Conservation (phyloP, 2,113 vertebrate species). For the Cryptoleucopteryx plumbea region DNA sequence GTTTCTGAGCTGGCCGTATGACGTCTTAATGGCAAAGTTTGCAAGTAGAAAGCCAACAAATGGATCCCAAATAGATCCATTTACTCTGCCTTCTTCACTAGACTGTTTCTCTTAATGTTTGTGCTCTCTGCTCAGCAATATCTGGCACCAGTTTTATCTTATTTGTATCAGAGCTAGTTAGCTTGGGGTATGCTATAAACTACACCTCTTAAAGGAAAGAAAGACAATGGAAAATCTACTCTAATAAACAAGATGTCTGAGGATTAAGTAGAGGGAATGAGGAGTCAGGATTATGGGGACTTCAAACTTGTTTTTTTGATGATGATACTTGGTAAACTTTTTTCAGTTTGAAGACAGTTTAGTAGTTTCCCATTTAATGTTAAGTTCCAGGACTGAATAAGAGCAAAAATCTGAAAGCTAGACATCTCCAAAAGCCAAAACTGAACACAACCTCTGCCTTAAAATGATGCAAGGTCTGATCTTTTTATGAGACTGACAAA, state of each 20-base stretch:
- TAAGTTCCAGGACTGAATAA: not conserved
- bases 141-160: not conserved
- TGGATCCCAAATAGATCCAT: not conserved
- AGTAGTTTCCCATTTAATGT: not conserved
- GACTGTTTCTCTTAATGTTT: not conserved
- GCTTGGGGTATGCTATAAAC: not conserved
- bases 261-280: not conserved
- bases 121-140: not conserved
- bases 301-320: not conserved
- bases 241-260: not conserved
- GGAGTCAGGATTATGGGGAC: not conserved
- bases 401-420: not conserved
- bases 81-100: not conserved
- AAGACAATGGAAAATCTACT: not conserved
- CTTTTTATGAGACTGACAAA: not conserved
- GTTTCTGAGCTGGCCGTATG: not conserved
- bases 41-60: not conserved
- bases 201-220: not conserved
- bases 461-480: not conserved
- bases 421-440: not conserved
- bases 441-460: not conserved
- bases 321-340: not conserved
- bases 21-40: not conserved
- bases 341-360: not conserved
- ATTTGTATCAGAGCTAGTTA: not conserved